Conservation (phyloP, 2,888 invertebrate genomes). For the Onchidella celtica region DNA sequence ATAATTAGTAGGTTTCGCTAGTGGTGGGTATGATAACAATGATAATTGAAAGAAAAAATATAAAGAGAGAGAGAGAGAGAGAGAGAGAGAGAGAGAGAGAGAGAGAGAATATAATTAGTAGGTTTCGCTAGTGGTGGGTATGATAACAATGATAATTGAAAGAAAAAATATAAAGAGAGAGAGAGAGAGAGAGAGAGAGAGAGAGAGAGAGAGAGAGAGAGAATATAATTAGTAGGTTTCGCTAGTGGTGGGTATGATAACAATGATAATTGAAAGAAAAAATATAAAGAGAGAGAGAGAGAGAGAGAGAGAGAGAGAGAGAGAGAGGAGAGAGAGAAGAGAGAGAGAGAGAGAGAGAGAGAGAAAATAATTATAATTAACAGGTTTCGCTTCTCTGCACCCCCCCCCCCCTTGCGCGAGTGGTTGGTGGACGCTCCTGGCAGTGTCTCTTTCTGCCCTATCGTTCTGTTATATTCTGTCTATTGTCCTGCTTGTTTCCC, state of each 20-base stretch:
- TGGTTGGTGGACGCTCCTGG: no score
- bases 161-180: neutral
- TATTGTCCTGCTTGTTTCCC: no score
- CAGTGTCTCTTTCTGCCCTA: no score
- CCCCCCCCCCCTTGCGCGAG: no score
- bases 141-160: neutral
- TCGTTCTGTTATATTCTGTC: no score
- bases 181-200: neutral
- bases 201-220: neutral
- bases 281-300: slow-evolving; percentile 3
- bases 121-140: neutral
- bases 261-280: neutral
- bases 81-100: slow-evolving; percentile 6
- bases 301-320: neutral
- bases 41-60: neutral
- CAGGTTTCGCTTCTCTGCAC: no score
- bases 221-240: neutral
- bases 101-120: neutral
- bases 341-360: neutral
- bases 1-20: no score
- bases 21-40: no score
- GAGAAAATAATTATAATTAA: neutral
- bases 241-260: neutral
- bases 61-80: neutral
- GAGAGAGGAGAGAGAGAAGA: no score